phyloP scores from a whole-genome alignment of 2,113 vertebrate species.

The Atractosteus spatula region DNA sequence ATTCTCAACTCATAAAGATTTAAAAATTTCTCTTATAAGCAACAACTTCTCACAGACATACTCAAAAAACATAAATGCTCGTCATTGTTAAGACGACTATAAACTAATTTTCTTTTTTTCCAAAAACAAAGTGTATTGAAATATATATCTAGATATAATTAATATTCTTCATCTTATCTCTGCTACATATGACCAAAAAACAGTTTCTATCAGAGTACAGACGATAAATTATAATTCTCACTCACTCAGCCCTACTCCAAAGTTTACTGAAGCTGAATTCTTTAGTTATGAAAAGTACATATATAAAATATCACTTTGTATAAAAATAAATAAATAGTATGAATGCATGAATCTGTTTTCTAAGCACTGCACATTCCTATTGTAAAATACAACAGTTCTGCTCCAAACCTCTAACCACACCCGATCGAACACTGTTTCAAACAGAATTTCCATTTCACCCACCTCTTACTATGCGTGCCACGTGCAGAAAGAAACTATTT shows the following conservation, averaged over 20 bases:
- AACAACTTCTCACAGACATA: conserved; percentile 47
- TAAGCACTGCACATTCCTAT: conserved; percentile 61
- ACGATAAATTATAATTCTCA: conserved; percentile 35
- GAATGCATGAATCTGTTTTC: conserved; percentile 59
- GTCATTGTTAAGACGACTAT: conserved; percentile 45
- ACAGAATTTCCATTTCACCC: no score
- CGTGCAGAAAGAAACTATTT: conserved; percentile 19
- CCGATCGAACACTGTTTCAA: no score
- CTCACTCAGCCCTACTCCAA: conserved; percentile 47
- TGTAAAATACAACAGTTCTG: conserved; percentile 25
- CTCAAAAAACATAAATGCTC: conserved; percentile 61
- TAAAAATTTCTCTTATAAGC: conserved; percentile 55
- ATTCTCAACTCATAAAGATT: conserved; percentile 58
- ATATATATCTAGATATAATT: conserved; percentile 36
- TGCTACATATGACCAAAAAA: conserved; percentile 64
- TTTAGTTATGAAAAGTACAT: conserved; percentile 59
- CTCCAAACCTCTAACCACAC: no score
- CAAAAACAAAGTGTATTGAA: conserved; percentile 51
- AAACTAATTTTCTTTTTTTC: conserved; percentile 56
- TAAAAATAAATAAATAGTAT: conserved; percentile 70
- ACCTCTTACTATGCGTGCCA: conserved; percentile 5
- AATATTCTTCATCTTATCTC: conserved; percentile 44
- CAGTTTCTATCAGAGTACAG: conserved; percentile 37
- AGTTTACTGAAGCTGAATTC: conserved; percentile 43
- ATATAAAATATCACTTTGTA: conserved; percentile 67